Evolutionary conservation across 2,113 vertebrate species (phyloP).

Genomic region (Leucosticte australis): DNA sequence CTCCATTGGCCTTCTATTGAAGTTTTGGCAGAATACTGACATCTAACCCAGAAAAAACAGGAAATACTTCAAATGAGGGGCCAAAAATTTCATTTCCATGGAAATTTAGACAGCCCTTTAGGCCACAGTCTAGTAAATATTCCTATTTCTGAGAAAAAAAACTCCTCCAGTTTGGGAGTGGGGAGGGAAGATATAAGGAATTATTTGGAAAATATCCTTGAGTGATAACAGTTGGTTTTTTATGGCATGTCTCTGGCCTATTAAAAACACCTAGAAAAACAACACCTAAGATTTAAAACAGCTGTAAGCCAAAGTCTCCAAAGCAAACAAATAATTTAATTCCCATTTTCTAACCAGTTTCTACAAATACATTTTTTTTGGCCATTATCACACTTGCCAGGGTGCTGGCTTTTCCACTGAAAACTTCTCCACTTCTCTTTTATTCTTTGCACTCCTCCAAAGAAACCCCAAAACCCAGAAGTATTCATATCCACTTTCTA

Average conservation of each 20-base stretch:
- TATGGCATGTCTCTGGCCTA: background rate
- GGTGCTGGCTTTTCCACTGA: background rate
- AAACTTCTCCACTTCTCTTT: background rate
- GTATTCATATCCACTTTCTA: background rate
- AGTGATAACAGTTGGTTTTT: background rate
- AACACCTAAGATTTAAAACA: background rate
- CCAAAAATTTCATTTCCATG: background rate
- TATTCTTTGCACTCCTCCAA: background rate
- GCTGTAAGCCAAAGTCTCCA: background rate
- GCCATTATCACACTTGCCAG: background rate
- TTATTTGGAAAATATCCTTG: background rate
- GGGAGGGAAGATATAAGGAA: background rate
- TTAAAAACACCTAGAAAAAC: background rate
- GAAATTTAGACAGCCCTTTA: background rate
- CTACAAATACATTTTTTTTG: background rate
- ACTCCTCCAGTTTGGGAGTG: rapidly evolving
- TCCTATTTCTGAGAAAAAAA: background rate
- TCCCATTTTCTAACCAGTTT: background rate
- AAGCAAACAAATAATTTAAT: background rate
- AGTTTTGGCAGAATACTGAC: background rate
- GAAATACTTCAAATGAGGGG: background rate
- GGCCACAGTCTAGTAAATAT: background rate
- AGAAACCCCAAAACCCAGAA: background rate
- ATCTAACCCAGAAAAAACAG: conserved; percentile 38
- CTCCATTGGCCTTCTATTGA: background rate